Percentiles rank a stretch among this genome's conserved stretches.
Evolutionary conservation across 2,888 invertebrate species (phyloP).

Genomic region (Hartigia nigra): DNA sequence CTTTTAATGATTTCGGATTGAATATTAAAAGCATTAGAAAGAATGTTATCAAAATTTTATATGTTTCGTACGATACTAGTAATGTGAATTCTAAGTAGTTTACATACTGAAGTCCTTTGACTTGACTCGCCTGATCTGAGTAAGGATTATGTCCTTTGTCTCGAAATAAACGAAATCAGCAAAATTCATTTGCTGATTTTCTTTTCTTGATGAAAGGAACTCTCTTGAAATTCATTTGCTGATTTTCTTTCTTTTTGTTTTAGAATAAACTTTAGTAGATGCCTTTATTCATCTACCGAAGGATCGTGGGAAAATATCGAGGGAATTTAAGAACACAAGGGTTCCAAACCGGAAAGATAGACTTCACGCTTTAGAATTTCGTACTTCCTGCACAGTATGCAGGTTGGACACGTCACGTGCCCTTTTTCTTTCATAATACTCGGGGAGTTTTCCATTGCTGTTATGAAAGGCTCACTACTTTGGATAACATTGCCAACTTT

Average conservation of each 20-base stretch:
- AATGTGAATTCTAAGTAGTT: background rate
- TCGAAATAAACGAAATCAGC: background rate
- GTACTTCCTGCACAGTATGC: constrained; percentile 48
- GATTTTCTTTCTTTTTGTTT: background rate
- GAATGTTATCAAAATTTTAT: background rate
- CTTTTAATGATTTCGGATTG: background rate
- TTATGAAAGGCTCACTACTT: background rate
- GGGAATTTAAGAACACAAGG: background rate
- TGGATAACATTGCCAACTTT: background rate
- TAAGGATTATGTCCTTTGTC: background rate
- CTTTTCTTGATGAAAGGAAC: no score
- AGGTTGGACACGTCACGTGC: background rate
- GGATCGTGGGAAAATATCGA: constrained; percentile 30
- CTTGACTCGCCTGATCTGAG: background rate
- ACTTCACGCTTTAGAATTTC: constrained; percentile 52
- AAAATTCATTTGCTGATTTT: background rate
- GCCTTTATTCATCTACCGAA: constrained; percentile 9
- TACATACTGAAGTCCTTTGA: background rate
- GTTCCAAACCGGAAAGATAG: background rate
- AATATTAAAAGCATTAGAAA: background rate
- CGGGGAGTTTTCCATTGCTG: background rate
- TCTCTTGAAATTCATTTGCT: background rate
- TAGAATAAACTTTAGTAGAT: background rate
- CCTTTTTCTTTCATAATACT: background rate
- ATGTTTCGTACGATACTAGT: background rate